Base-by-base conservation (phyloP, 2,113 vertebrate species). In the Barnardius zonarius region DNA sequence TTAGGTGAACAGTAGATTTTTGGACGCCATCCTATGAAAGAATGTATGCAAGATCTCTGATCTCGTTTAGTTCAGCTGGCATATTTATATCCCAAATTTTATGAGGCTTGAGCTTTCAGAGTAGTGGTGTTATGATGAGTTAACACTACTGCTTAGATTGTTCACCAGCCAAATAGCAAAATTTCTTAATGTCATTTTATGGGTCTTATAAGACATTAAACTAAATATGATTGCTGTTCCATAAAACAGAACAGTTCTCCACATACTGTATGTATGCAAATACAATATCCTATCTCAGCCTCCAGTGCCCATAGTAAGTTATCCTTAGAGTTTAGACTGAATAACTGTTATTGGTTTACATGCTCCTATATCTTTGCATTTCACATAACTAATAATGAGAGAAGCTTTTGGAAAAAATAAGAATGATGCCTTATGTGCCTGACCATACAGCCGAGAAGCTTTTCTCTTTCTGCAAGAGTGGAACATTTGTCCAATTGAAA, bases 151-250 rank as follows among this genome's bases (percentile, higher is more conserved):
- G 94, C 95, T 97, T 97, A 97, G 96, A 97, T 97, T 98, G 96
- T 89, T 98, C 96, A 93, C 96, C 92, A 97, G 96, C 90, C 97
- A 98, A 97, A 98, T 94, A 98, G 96, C 96, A 98, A 97, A 97
- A 97, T 98, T 95, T 89, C 95, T 93, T 97, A 97, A 98, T 98
- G 96, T 82, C 93, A 80, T 96, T 98, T 98, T 98, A 98, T 97
- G 96, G 66, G 88, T 98, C 94, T 97, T 97, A 97, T 97, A 98
- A 97, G 96, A 98, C 97, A 98, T 97, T 98, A 97, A 98, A 97
- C 96, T 97, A 98, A 97, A 98, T 97, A 97, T 96, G 97, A 97
- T 97, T 97, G 95, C 96, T 95, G 86, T 92, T 97, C 93, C 92
- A 98, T 98, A 98, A 98, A 98, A 97, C 95, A 97, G 95, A 96